Evolutionary conservation across 1,140 invertebrate genomes (phyloP), one percentile per base, ranked within the genome.

Genomic region (Drosophila pseudoananassae): DNA sequence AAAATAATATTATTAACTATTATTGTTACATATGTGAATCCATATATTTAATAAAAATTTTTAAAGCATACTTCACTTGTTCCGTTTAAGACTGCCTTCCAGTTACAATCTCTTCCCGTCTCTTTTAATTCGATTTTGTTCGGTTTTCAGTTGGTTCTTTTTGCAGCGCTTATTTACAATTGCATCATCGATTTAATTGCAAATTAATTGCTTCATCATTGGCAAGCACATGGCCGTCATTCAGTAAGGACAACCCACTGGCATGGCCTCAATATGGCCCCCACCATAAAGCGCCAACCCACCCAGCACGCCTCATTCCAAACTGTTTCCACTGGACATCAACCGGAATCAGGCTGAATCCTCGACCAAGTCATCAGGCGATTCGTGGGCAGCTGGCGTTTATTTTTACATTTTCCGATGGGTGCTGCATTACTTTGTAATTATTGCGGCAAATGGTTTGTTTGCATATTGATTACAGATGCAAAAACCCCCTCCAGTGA

Each of bases 151-250:
- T 76, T 55, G 78, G 68, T 73, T 69, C 60, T 68, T 78, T 82
- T 43, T 43, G 14, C 40, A 8, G 40, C 80, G 71, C 80, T 83
- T 83, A 83, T 83, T 83, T 83, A 80, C 80, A 83, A 78, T 83
- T 83, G 80, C 75, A 83, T 83, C 80, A 83, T 90, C 88, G 70
- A 87, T 90, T 87, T 90, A 90, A 90, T 90, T 90, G 83, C 77
- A 90, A 90, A 90, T 90, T 90, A 90, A 90, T 90, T 90, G 88
- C 88, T 90, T 84, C 88, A 87, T 90, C 81, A 90, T 87, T 90
- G 79, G 79, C 76, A 56, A 68, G 74, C 69, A 73, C 64, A 80
- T 69, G 68, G 53, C 54, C 55, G 61, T 69, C 72, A 80, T 59
- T 54, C 72, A 20, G 60, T 29, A 36, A 54, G 54, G 43, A 45